These are phyloP conservation scores for Prionchulus punctatus DNA, from an alignment of 2,888 invertebrate genomes.

Conservation along the genomic window DNA sequence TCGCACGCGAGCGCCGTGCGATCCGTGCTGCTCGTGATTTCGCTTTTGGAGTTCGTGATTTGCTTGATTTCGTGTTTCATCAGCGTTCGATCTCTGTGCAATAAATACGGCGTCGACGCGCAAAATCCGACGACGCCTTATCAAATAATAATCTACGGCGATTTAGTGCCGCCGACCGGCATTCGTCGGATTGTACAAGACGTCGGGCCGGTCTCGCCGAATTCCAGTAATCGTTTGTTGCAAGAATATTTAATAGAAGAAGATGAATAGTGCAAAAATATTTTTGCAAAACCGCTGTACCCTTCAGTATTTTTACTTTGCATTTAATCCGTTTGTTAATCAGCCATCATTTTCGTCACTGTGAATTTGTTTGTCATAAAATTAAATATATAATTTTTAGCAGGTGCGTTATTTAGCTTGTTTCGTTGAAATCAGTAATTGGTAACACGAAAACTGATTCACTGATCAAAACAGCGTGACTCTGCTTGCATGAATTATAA, in stretches of 20 bases:
- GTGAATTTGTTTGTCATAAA: too few relatives aligned
- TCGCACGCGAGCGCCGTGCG: not conserved
- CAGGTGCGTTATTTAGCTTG: too few relatives aligned
- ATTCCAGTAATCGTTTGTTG: not conserved
- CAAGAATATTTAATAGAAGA: not conserved
- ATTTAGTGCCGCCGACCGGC: not conserved
- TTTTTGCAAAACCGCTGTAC: too few relatives aligned
- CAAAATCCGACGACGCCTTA: not conserved
- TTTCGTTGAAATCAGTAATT: too few relatives aligned
- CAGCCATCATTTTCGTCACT: too few relatives aligned
- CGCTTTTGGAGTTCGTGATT: not conserved
- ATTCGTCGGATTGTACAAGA: not conserved
- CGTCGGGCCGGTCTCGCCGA: not conserved
- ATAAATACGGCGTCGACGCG: not conserved
- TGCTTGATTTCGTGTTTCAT: not conserved
- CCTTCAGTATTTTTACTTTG: too few relatives aligned
- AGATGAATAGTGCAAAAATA: too few relatives aligned
- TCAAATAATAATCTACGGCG: not conserved
- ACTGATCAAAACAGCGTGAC: too few relatives aligned
- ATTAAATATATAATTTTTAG: too few relatives aligned
- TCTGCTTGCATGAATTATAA: too few relatives aligned
- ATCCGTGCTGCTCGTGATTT: not conserved
- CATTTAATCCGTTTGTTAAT: too few relatives aligned
- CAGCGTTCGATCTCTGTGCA: not conserved
- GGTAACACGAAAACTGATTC: too few relatives aligned